phyloP scores from a whole-genome alignment of 1,140 invertebrate genomes.

The Melitaea cinxia region DNA sequence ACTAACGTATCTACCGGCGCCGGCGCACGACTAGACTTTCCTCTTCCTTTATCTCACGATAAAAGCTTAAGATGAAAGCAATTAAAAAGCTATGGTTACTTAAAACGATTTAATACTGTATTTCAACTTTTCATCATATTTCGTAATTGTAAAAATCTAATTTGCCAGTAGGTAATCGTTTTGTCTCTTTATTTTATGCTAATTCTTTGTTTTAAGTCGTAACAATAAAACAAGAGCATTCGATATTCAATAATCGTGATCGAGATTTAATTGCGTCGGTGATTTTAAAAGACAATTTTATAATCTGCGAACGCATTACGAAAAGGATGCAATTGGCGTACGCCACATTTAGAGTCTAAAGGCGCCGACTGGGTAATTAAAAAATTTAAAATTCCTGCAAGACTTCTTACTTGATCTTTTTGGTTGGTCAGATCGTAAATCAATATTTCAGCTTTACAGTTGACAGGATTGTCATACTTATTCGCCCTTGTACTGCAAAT shows the following conservation, averaged over 20 bases:
- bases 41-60: conserved; percentile 25
- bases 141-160: neutral
- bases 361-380: conserved; percentile 67
- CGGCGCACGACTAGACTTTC: conserved; percentile 43
- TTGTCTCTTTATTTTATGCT: conserved; percentile 29
- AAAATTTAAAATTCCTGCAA: conserved; percentile 69
- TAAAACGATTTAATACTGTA: neutral
- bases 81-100: neutral
- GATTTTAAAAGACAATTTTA: conserved; percentile 59
- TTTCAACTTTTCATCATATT: neutral
- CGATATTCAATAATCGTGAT: conserved; percentile 41
- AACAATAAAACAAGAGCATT: conserved; percentile 32
- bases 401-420: conserved; percentile 46
- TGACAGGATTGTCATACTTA: neutral
- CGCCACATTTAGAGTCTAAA: conserved; percentile 51
- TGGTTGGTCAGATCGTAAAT: no score
- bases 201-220: conserved; percentile 27
- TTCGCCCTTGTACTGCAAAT: neutral
- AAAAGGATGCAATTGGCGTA: conserved; percentile 51
- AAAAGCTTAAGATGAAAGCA: conserved; percentile 7
- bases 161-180: conserved; percentile 4
- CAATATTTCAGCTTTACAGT: no score
- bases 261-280: conserved; percentile 59
- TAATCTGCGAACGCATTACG: conserved; percentile 62
- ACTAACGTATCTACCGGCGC: conserved; percentile 51